Evolutionary conservation across 2,113 vertebrate species (phyloP), one percentile per base, ranked within the genome.

Genomic region (Callospermophilus lateralis): DNA sequence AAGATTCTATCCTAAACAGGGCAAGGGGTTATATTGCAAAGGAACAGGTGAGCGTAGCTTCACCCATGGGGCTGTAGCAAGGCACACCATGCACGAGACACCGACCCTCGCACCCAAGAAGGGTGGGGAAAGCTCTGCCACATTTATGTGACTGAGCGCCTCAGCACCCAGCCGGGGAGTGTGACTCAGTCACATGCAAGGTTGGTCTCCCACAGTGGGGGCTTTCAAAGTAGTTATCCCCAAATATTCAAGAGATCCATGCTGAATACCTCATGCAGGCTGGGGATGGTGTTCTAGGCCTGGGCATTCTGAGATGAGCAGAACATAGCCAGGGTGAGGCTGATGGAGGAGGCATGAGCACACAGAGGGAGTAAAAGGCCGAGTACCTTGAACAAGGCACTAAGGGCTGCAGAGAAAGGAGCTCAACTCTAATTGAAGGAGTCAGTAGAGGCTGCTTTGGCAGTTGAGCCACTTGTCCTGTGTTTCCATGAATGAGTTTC

Each of bases 381-480:
- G 15, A 53, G 20, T 6, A 37, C 32, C 39, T 12, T n/a, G 63
- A 28, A 2, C 8, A 16, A n/a, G 28, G 8, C 26, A 10, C 2
- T 15, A 6, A 68, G 61, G 37, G 15, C 20, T 6, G 3, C 16
- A 1, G 73, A 51, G 37, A 37, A 0, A 0, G 4, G 37, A n/a
- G 17, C 13, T 45, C 16, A 3, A 0, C 15, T 79, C 4, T 37
- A 34, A 22, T 2, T 12, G 34, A 51, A 32, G 17, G 8, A 24
- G 39, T 24, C 45, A 2, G 9, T 19, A 19, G 37, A 78, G 58
- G 3, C 67, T 22, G 20, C n/a, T 65, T 61, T 65, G 30, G 42
- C 45, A 20, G 39, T 80, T 53, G 22, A 68, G 4, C 58, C 11
- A 0, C 53, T 37, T 13, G 32, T 9, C 15, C 11, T 3, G 1